These are phyloP conservation scores for Protophormia terraenovae DNA, from an alignment of 2,888 invertebrate species.

Conservation along the genomic window DNA sequence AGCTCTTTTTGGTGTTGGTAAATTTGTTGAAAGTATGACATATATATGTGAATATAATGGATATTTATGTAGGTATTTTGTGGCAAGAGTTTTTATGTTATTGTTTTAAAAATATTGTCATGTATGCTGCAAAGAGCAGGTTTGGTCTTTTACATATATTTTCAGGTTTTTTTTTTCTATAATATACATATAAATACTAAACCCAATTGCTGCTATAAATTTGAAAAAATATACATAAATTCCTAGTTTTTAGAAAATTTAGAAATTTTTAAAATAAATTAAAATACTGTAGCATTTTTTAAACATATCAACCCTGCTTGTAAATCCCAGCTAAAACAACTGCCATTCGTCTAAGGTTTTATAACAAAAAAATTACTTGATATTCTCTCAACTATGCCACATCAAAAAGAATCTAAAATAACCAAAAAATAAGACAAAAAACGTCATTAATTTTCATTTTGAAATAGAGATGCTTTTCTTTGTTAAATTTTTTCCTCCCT, in stretches of 20 bases:
- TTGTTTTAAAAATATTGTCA: constrained; percentile 34
- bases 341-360: background rate
- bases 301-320: too few species aligned
- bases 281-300: too few species aligned
- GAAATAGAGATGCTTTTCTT: constrained; percentile 7
- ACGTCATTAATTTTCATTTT: constrained; percentile 37
- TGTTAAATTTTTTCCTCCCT: background rate
- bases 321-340: background rate
- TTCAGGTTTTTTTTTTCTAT: too few species aligned
- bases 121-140: too few species aligned
- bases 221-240: too few species aligned
- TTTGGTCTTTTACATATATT: too few species aligned
- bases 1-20: background rate
- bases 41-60: background rate
- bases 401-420: background rate
- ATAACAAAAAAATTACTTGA: background rate
- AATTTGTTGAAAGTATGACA: background rate
- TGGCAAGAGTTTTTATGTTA: background rate
- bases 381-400: background rate
- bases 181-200: too few species aligned
- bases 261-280: too few species aligned
- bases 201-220: too few species aligned
- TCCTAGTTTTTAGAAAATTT: too few species aligned
- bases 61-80: background rate
- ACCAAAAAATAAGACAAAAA: background rate